A percentile compares a stretch with the other conserved stretches of the same genome.
phyloP scores from a whole-genome alignment of 1,140 invertebrate species.

The Scaptomyza pallida region DNA sequence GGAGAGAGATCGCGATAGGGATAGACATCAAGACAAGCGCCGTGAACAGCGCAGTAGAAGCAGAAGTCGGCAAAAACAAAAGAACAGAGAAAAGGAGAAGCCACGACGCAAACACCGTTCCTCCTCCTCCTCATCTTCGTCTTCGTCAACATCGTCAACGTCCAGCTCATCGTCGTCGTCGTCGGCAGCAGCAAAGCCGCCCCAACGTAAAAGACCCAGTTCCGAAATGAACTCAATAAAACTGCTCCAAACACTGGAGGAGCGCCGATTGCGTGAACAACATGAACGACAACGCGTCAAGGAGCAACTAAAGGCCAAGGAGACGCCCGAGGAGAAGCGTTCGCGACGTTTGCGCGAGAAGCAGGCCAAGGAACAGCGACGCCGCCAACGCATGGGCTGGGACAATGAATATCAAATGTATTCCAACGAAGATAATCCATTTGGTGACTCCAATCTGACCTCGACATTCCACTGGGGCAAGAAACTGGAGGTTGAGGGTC shows the following conservation, averaged over 20 bases:
- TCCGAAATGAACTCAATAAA: conserved; percentile 84
- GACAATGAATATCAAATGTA: conserved; percentile 98
- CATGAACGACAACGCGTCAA: conserved; percentile 90
- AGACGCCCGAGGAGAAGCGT: conserved; percentile 98
- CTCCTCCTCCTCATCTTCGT: conserved; percentile 28
- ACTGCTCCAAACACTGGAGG: conserved; percentile 89
- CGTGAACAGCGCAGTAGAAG: conserved; percentile 35
- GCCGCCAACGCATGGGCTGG: conserved; percentile 97
- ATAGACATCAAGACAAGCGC: conserved; percentile 11
- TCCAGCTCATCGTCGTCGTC: conserved; percentile 39
- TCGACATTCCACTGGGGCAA: conserved; percentile 98
- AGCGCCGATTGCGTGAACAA: conserved; percentile 87
- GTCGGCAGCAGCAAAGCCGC: conserved; percentile 4
- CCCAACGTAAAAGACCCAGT: conserved; percentile 17
- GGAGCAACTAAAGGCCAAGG: conserved; percentile 93
- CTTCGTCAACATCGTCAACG: conserved; percentile 39
- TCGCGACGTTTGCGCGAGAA: conserved; percentile 94
- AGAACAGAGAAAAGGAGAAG: conserved; percentile 20
- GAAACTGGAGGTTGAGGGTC: conserved; percentile 97
- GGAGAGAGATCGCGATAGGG: conserved; percentile 23
- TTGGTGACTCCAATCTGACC: conserved; percentile 97
- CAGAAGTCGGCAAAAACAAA: conserved; percentile 1
- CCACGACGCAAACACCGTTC: conserved; percentile 16
- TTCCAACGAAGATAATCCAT: conserved; percentile 99
- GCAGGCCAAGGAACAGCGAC: conserved; percentile 94